phyloP scores from a whole-genome alignment of 2,888 invertebrate species.

The Lordiphosa andalusiaca region DNA sequence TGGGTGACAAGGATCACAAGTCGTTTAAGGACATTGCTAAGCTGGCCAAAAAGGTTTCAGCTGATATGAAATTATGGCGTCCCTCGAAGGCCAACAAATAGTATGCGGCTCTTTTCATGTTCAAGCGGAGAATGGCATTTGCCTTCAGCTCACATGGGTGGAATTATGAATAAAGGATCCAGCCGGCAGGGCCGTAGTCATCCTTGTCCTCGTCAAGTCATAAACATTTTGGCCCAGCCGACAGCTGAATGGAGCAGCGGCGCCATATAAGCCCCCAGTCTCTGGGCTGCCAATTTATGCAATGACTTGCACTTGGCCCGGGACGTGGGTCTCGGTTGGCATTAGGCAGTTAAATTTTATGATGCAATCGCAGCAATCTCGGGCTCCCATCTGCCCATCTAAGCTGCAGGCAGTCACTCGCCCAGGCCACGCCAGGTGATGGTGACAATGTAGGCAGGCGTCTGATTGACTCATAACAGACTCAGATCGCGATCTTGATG shows the following conservation, averaged over 20 bases:
- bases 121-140: constrained; percentile 26
- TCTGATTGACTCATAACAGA: constrained; percentile 73
- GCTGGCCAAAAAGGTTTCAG: constrained; percentile 82
- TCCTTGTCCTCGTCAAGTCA: constrained; percentile 57
- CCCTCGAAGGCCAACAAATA: constrained; percentile 28
- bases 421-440: constrained; percentile 45
- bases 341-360: constrained; percentile 65
- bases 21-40: constrained; percentile 86
- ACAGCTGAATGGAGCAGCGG: constrained; percentile 71
- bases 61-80: constrained; percentile 64
- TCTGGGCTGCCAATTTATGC: constrained; percentile 65
- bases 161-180: constrained; percentile 64
- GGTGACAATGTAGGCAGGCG: constrained; percentile 69
- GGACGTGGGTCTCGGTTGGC: constrained; percentile 4
- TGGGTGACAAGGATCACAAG: constrained; percentile 87
- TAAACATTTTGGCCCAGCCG: constrained; percentile 64
- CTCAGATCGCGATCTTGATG: constrained; percentile 62
- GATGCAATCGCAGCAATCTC: constrained; percentile 71
- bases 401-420: constrained; percentile 31
- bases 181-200: constrained; percentile 28
- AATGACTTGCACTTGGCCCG: constrained; percentile 33
- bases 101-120: constrained; percentile 47
- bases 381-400: constrained; percentile 33
- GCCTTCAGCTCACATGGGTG: constrained; percentile 38
- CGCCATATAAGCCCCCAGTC: constrained; percentile 64